Conservation (phyloP, 1,140 invertebrate species). For the Heterodera carotae region DNA sequence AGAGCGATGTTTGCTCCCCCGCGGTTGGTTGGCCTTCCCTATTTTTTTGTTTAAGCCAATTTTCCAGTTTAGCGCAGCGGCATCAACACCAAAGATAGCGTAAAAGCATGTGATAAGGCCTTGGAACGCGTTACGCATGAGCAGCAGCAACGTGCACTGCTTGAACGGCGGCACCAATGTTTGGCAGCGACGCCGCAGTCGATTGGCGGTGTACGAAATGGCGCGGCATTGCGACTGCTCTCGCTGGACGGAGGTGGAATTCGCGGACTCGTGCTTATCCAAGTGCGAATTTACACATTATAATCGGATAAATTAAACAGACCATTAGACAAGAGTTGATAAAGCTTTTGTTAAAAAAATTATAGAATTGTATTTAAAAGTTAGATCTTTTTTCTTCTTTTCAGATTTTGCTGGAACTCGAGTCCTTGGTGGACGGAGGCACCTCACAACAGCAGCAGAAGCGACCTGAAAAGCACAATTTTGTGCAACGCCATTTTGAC, state of each 20-base stretch:
- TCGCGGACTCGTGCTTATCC: constrained; percentile 38
- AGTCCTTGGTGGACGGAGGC: constrained; percentile 1
- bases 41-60: constrained; percentile 8
- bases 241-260: constrained; percentile 52
- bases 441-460: background rate
- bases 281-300: too few relatives aligned
- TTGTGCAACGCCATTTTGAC: constrained; percentile 78
- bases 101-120: background rate
- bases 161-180: background rate
- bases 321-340: too few relatives aligned
- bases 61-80: background rate
- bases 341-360: too few relatives aligned
- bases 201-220: background rate
- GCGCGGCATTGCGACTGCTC: constrained; percentile 27
- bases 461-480: background rate
- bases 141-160: background rate
- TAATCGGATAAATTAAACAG: too few relatives aligned
- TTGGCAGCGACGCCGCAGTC: too few relatives aligned
- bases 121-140: background rate
- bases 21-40: background rate
- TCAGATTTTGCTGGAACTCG: constrained; percentile 41
- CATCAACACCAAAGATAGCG: too few relatives aligned
- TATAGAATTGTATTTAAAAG: constrained; percentile 7
- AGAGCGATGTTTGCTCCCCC: background rate
- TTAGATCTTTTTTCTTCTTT: constrained; percentile 19